These are phyloP conservation scores for Anarsia innoxiella DNA, from an alignment of 2,888 invertebrate species.

Conservation along the genomic window DNA sequence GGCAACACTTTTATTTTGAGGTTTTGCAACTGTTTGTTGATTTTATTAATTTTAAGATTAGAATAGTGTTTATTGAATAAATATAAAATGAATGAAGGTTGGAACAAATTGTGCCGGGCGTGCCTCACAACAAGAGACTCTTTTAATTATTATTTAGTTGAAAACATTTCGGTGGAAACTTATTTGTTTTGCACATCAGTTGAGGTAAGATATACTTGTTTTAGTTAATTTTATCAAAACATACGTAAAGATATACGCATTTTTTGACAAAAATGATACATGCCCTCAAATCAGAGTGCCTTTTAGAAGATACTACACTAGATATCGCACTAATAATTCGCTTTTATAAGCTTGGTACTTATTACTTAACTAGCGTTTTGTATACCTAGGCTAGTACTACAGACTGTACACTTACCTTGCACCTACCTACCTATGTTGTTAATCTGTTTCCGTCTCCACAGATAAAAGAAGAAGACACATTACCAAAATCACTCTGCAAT, in stretches of 20 bases:
- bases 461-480: slow-evolving; percentile 32
- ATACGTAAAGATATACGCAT: too few relatives aligned
- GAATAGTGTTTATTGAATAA: too few relatives aligned
- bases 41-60: too few relatives aligned
- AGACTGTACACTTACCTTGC: too few relatives aligned
- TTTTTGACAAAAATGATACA: too few relatives aligned
- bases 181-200: slow-evolving; percentile 61
- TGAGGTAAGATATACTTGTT: slow-evolving; percentile 32
- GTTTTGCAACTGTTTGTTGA: too few relatives aligned
- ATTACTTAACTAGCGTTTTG: neutral
- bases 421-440: too few relatives aligned
- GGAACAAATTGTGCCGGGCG: slow-evolving; percentile 49
- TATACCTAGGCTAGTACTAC: too few relatives aligned
- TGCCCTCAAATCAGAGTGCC: neutral
- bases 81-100: too few relatives aligned
- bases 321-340: neutral
- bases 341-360: neutral
- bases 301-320: neutral
- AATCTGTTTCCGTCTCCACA: too few relatives aligned
- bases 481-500: slow-evolving; percentile 54
- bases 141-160: slow-evolving; percentile 42
- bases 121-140: slow-evolving; percentile 47
- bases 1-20: too few relatives aligned
- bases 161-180: slow-evolving; percentile 47
- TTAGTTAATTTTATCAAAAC: neutral